Evolutionary conservation across 2,113 vertebrate species (phyloP), one percentile per base, ranked within the genome.

Genomic region (Zapornia atra): DNA sequence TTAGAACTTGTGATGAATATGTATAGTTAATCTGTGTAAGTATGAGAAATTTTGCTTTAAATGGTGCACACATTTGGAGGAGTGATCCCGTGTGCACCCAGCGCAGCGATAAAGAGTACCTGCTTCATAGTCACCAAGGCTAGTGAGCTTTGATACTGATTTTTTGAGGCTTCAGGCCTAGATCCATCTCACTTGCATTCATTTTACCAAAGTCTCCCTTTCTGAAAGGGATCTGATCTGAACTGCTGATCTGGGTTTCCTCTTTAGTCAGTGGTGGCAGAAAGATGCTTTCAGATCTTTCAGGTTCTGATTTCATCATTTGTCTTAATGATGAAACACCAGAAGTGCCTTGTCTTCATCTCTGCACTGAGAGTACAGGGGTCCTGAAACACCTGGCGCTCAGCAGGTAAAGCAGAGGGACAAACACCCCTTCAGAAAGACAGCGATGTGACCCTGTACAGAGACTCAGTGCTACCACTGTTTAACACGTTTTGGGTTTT

Each of bases 381-480:
- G 6, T 69, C 40, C 75, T 15, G 10, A 38, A 64, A 61, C 2
- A 5, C 44, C 50, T 83, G 64, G 11, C 29, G 2, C 22, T 48
- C 21, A 11, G 29, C 15, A n/a, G 53, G 15, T 66, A 53, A 79
- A 72, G 16, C 53, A 75, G 48, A 61, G 38, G n/a, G 21, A 69
- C 11, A 76, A 46, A 63, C 31, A 65, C 19, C 18, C 12, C 6
- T 17, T 0, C 5, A 77, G 33, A 77, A 69, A 11, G 80, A 7
- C 9, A 57, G 19, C 1, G 1, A 1, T 69, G 34, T 79, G 65
- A 28, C 24, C 0, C 1, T 53, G 9, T 65, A 24, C n/a, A 70
- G 71, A 82, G 28, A 29, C 28, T 86, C 31, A 28, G 26, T 76
- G 2, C 18, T 53, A 3, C 11, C 10, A 11, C 15, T 48, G 15